Evolutionary conservation across 2,113 vertebrate species (phyloP).

Genomic region (Onychostoma macrolepis): DNA sequence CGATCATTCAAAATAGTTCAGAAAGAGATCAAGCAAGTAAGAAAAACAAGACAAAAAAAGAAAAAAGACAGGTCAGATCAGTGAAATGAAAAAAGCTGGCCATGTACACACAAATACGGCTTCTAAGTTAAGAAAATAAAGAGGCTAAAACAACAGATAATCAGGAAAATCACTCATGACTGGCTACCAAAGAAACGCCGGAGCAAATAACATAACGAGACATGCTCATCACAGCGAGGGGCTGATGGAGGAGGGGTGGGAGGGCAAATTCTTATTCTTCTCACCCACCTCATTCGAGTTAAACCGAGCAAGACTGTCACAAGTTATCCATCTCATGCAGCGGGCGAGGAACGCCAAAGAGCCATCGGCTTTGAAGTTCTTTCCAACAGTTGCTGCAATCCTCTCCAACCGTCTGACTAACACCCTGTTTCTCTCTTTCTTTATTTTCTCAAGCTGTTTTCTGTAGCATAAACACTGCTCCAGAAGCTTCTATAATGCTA

Average conservation of each 20-base stretch:
- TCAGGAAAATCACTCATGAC: constrained; percentile 21
- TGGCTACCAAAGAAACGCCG: constrained; percentile 17
- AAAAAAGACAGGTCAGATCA: not conserved
- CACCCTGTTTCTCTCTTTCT: not conserved
- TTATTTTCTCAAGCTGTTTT: constrained; percentile 27
- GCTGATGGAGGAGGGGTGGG: not conserved
- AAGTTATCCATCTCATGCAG: constrained; percentile 47
- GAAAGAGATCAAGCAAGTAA: not conserved
- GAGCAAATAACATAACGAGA: constrained; percentile 32
- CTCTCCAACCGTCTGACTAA: constrained; percentile 1
- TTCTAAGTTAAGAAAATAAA: not conserved
- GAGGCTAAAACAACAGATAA: constrained; percentile 7
- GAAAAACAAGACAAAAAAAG: not conserved
- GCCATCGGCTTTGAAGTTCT: constrained; percentile 38
- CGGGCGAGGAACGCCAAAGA: constrained; percentile 15
- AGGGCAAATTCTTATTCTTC: constrained; percentile 19
- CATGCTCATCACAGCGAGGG: constrained; percentile 20
- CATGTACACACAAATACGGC: not conserved
- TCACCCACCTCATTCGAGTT: constrained; percentile 46
- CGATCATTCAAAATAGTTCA: not conserved
- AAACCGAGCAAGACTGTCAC: constrained; percentile 47
- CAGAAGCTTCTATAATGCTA: constrained; percentile 18
- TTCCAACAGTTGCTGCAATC: constrained; percentile 37
- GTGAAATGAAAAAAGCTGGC: not conserved
- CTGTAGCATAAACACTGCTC: constrained; percentile 30